Evolutionary conservation across 2,797 vertebrate genomes (phyloP).

Genomic region (Paratrypauchen microcephalus): DNA sequence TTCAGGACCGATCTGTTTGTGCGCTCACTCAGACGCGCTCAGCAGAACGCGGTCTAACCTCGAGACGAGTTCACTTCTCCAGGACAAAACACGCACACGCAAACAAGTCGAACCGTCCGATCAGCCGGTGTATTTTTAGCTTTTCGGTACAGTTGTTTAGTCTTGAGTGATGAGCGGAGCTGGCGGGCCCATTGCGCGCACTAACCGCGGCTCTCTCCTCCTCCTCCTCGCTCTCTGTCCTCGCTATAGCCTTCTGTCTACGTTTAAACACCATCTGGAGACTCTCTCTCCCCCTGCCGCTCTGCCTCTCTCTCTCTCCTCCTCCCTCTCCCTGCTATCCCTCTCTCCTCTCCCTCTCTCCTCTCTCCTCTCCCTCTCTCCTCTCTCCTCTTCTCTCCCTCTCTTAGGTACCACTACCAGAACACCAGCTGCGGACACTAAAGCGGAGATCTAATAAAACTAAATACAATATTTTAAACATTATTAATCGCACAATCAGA

Average conservation of each 20-base stretch:
- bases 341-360: slow-evolving; percentile 63
- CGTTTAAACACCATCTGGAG: slow-evolving; percentile 87
- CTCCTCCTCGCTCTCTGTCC: slow-evolving; percentile 71
- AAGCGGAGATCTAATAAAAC: slow-evolving; percentile 43
- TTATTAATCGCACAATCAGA: background rate
- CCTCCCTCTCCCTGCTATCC: slow-evolving; percentile 35
- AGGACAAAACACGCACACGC: slow-evolving; percentile 9
- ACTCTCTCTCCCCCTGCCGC: slow-evolving; percentile 65
- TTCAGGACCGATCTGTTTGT: slow-evolving; percentile 33
- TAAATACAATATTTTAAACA: background rate
- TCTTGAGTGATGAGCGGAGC: slow-evolving; percentile 71
- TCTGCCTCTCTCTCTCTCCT: slow-evolving; percentile 19
- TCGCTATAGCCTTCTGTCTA: slow-evolving; percentile 81
- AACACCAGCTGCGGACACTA: slow-evolving; percentile 41
- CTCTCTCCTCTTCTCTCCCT: slow-evolving; percentile 42
- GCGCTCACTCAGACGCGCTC: slow-evolving; percentile 55
- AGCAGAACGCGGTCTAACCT: slow-evolving; percentile 45
- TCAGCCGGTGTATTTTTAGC: slow-evolving; percentile 21
- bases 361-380: slow-evolving; percentile 21
- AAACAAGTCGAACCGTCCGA: slow-evolving; percentile 36
- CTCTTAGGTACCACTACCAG: slow-evolving; percentile 48
- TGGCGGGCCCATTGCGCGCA: slow-evolving; percentile 63
- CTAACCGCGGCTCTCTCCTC: slow-evolving; percentile 71
- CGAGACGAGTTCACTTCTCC: slow-evolving; percentile 45
- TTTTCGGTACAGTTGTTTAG: slow-evolving; percentile 46